Base-by-base conservation (phyloP, 2,113 vertebrate species). In the Pavo muticus region DNA sequence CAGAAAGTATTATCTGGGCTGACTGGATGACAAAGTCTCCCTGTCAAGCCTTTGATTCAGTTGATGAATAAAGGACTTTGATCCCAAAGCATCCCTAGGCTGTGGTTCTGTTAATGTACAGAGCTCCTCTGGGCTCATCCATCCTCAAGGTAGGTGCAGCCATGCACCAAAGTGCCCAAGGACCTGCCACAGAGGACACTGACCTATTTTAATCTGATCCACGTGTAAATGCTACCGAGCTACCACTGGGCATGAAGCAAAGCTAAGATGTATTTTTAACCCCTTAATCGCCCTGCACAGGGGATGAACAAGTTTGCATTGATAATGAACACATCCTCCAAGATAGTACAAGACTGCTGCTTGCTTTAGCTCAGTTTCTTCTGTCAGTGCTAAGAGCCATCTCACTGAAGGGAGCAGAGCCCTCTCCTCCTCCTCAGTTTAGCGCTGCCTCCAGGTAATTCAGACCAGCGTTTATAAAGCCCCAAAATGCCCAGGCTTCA, bases 131-230 rank as follows among this genome's bases (percentile, higher is more conserved):
- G 83, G 88, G 94, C 91, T 79, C 78, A 92, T 94, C 95, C 96
- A 96, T 95, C 91, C 95, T 95, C 80, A 73, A 94, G 92, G 96
- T 86, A 94, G 94, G 97, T 95, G 95, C 95, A 97, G 95, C 80
- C 95, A 96, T 45, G 88, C 93, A 94, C 96, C 82, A 90, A 96
- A 96, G 92, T 84, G 93, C 77, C 88, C 93, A 81, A 94, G 94
- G 94, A 95, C 92, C 91, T 90, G 94, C 91, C 82, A 91, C 96
- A 82, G 85, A 96, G 95, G 94, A 95, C 89, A 95, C 84, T 96
- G 97, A 97, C 91, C 96, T 89, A 93, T 97, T 97, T 97, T 96
- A 96, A 96, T 96, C 93, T 94, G 91, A 95, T 96, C 93, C 83
- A 42, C 93, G 93, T 96, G 91, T 87, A 94, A 96, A 95, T 88